Conservation (phyloP, 2,888 invertebrate species). For the Cancer borealis region DNA sequence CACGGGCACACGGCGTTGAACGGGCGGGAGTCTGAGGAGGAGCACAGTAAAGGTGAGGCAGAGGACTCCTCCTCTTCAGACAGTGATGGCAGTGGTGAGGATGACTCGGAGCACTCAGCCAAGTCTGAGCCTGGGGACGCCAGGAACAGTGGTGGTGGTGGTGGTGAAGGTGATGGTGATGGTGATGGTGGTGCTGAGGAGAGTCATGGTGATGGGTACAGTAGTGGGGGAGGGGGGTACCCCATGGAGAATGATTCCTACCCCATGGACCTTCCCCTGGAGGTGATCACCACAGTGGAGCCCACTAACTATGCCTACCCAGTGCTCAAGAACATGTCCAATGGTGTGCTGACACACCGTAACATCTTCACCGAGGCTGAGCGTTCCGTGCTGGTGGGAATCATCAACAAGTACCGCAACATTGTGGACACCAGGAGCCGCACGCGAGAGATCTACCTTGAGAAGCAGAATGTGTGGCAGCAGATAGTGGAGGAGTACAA, state of each 20-base stretch:
- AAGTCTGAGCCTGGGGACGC: constrained; percentile 38
- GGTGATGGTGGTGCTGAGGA: not conserved
- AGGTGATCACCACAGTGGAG: constrained; percentile 74
- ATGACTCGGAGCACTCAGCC: constrained; percentile 46
- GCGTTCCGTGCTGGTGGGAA: constrained; percentile 71
- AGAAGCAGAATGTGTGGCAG: constrained; percentile 77
- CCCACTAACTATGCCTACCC: constrained; percentile 74
- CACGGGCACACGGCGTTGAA: constrained; percentile 61
- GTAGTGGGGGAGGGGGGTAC: constrained; percentile 13
- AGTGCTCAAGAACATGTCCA: constrained; percentile 75
- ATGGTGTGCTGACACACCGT: constrained; percentile 74
- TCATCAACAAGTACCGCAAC: constrained; percentile 75
- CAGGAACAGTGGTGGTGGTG: constrained; percentile 36
- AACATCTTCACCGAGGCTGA: constrained; percentile 75
- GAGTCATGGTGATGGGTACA: constrained; percentile 31
- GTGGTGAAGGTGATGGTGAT: not conserved
- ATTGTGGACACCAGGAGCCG: constrained; percentile 76
- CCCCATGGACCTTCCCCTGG: constrained; percentile 69
- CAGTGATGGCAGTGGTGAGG: constrained; percentile 58
- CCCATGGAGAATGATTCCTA: constrained; percentile 53
- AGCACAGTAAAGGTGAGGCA: constrained; percentile 47
- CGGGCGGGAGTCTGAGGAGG: constrained; percentile 61
- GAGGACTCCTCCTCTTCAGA: constrained; percentile 58
- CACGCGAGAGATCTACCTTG: constrained; percentile 75
- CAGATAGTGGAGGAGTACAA: constrained; percentile 77